Conservation (phyloP, 2,888 invertebrate species). For the Pristionchus mayeri region DNA sequence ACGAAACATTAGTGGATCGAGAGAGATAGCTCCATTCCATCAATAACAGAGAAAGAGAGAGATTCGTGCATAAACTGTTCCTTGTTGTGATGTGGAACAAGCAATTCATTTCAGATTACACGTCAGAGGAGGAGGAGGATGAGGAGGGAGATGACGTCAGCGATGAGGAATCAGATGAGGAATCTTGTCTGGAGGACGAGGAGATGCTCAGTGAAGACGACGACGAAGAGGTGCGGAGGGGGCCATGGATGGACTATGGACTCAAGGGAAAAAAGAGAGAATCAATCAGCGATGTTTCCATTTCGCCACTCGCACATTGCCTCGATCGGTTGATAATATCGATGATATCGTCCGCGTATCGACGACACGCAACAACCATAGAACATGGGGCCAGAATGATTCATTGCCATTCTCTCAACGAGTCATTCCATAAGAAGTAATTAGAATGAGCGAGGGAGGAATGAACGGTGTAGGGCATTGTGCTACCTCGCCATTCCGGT, state of each 20-base stretch:
- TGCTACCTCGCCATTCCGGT: too few species aligned
- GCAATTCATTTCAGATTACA: neutral
- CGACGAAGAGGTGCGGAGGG: neutral
- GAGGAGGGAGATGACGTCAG: neutral
- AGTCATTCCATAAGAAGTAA: too few species aligned
- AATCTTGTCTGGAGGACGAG: neutral
- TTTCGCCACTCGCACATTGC: neutral
- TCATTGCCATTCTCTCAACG: too few species aligned
- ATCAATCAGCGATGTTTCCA: neutral
- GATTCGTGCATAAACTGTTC: too few species aligned
- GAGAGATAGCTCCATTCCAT: too few species aligned
- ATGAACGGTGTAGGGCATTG: too few species aligned
- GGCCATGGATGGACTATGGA: slow-evolving; percentile 7
- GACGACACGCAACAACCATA: too few species aligned
- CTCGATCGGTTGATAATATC: too few species aligned
- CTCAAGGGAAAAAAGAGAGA: neutral
- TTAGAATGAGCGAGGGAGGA: too few species aligned
- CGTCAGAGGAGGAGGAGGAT: neutral
- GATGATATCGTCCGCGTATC: too few species aligned
- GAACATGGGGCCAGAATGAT: too few species aligned
- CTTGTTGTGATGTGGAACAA: neutral
- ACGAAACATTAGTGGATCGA: neutral
- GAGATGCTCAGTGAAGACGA: neutral
- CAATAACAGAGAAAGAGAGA: too few species aligned
- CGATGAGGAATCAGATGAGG: slow-evolving; percentile 10